Evolutionary conservation across 2,888 invertebrate species (phyloP), one percentile per base, ranked within the genome.

Genomic region (Gymnoscelis rufifasciata): DNA sequence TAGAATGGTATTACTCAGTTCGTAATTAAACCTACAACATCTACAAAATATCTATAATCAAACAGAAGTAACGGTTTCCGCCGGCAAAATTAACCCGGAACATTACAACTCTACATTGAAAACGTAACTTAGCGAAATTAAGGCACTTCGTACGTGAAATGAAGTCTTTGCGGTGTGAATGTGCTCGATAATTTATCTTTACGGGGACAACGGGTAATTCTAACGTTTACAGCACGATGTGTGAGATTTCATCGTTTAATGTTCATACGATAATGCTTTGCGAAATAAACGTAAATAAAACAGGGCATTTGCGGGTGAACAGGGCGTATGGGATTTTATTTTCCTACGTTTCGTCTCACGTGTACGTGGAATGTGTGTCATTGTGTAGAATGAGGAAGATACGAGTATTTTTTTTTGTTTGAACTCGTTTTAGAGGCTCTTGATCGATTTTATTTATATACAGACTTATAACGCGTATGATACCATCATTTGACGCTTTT

Each of bases 191-290:
- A 68, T 69, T 63, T 62, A 70, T 68, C 56, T 67, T 66, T 64
- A 68, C 51, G 60, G 61, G 58, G 46, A 63, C 63, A 55, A 46
- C 46, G 55, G 59, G 60, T 64, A 62, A 66, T 69, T 68, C 57
- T 61, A 59, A 59, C 44, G 44, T 41, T 49, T 44, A 49, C 38
- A 57, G 45, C 35, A 35, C 57, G 58, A 60, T 67, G 64, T 64
- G 57, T 57, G 47, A 61, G 61, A 61, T 66, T 66, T 62, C 54
- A 42, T 53, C 45, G 37, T 47, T 52, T 56, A 47, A 38, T 52
- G 48, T 51, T 54, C 59, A 56, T 45, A 43, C 37, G 43, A 52
- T 52, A 51, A 43, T 38, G 30, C 38, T 27, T 28, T 23, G 43
- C 47, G 36, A 23, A 52, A 50, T 48, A 54, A 47, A 47, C 38